Conservation (phyloP, 2,113 vertebrate genomes). For the Silurus asotus region DNA sequence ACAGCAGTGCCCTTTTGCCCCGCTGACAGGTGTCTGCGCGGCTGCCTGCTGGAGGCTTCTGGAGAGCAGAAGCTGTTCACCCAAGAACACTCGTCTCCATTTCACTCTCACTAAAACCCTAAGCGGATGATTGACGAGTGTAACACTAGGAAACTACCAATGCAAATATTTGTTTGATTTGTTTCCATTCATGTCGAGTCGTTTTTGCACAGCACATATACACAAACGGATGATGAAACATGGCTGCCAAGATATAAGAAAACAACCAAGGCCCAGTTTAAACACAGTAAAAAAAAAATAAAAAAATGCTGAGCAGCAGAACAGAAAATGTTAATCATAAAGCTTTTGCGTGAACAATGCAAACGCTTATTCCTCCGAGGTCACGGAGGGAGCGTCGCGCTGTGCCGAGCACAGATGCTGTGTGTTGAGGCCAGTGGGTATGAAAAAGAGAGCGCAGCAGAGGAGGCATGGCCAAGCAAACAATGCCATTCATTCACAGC, state of each 20-base stretch:
- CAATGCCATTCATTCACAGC: constrained; percentile 80
- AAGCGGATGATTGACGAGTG: constrained; percentile 3
- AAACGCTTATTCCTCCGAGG: constrained; percentile 44
- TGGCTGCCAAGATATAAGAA: neutral
- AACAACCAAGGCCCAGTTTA: neutral
- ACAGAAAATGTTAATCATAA: constrained; percentile 30
- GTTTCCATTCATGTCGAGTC: constrained; percentile 55
- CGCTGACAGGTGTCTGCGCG: constrained; percentile 31
- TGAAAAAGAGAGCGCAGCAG: constrained; percentile 61
- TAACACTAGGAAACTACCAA: constrained; percentile 46
- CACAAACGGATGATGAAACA: neutral
- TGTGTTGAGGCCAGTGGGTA: constrained; percentile 50
- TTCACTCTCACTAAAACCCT: constrained; percentile 14
- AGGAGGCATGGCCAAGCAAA: constrained; percentile 70
- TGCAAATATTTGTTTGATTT: constrained; percentile 65
- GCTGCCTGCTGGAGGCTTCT: constrained; percentile 17
- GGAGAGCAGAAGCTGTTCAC: constrained; percentile 19
- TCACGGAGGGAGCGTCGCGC: constrained; percentile 34
- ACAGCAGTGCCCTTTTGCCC: constrained; percentile 15
- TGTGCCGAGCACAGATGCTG: constrained; percentile 49
- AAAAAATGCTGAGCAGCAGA: neutral
- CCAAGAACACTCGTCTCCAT: constrained; percentile 7
- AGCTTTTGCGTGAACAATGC: constrained; percentile 37
- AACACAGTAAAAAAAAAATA: neutral
- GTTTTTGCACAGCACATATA: constrained; percentile 39